Percentiles rank a stretch among this genome's conserved stretches.
Conservation (phyloP, 1,140 invertebrate genomes). For the Plectrocnemia conspersa region DNA sequence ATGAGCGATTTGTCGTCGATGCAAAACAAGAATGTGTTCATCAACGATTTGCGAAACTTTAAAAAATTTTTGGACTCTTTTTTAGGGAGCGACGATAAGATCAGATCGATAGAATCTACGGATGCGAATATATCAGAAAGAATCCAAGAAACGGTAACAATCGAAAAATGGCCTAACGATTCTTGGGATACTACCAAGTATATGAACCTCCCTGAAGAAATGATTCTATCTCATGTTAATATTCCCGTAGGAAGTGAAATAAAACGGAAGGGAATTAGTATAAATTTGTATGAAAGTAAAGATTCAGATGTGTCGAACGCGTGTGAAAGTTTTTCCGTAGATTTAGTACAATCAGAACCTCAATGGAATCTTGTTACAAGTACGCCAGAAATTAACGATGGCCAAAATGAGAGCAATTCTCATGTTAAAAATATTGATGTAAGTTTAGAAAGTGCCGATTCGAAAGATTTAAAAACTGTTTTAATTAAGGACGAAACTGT, state of each 20-base stretch:
- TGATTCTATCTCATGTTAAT: not conserved
- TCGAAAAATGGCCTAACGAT: conserved; percentile 5
- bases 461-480: too few relatives aligned
- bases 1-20: conserved; percentile 18
- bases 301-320: too few relatives aligned
- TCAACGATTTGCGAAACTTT: conserved; percentile 25
- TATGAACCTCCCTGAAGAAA: conserved; percentile 10
- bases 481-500: too few relatives aligned
- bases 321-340: not conserved
- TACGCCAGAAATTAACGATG: too few relatives aligned
- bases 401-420: too few relatives aligned
- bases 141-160: not conserved
- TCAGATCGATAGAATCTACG: too few relatives aligned
- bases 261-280: not conserved
- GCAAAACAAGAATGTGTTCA: conserved; percentile 13
- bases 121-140: too few relatives aligned
- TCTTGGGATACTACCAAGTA: conserved; percentile 14
- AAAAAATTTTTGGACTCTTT: conserved; percentile 28
- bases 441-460: too few relatives aligned
- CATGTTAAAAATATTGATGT: too few relatives aligned
- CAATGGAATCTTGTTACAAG: too few relatives aligned
- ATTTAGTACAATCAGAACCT: too few relatives aligned
- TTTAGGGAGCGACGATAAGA: conserved; percentile 18
- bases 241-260: not conserved
- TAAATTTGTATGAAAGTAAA: not conserved